Percentiles rank a stretch among this genome's conserved stretches.
These are phyloP conservation scores for Thunnus thynnus DNA, from an alignment of 2,113 vertebrate species.

Conservation along the genomic window DNA sequence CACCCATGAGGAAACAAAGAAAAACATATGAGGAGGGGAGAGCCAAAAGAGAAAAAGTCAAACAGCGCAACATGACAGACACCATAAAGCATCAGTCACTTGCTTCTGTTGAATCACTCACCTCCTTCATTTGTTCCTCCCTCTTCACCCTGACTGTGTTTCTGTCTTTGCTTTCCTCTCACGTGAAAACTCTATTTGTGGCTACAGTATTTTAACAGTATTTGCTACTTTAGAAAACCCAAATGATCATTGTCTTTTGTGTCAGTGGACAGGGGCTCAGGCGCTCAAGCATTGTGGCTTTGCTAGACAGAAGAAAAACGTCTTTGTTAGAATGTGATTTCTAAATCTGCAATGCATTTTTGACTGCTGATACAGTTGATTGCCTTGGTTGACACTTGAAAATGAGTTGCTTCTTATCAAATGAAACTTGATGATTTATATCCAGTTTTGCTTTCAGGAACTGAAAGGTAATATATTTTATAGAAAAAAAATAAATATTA, in stretches of 20 bases:
- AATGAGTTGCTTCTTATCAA: conserved; percentile 80
- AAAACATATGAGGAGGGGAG: conserved; percentile 18
- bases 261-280: conserved; percentile 42
- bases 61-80: conserved; percentile 31
- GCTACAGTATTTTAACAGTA: conserved; percentile 62
- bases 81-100: conserved; percentile 38
- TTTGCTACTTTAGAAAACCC: conserved; percentile 72
- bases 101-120: conserved; percentile 48
- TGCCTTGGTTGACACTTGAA: conserved; percentile 81
- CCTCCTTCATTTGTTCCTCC: conserved; percentile 29
- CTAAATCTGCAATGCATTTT: conserved; percentile 71
- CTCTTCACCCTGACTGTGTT: conserved; percentile 40
- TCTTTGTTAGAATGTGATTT: conserved; percentile 80
- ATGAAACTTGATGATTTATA: conserved; percentile 80
- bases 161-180: conserved; percentile 56
- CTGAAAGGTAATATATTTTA: conserved; percentile 85
- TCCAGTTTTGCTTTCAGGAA: conserved; percentile 82
- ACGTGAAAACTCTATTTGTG: conserved; percentile 55
- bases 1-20: conserved; percentile 25
- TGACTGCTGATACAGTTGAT: conserved; percentile 68
- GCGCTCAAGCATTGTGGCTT: conserved; percentile 62
- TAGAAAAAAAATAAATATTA: conserved; percentile 78
- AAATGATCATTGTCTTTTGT: conserved; percentile 55
- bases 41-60: conserved; percentile 12
- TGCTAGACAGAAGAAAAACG: conserved; percentile 56